Evolutionary conservation across 1,140 invertebrate species (phyloP), one percentile per base, ranked within the genome.

Genomic region (Sesamia nonagrioides): DNA sequence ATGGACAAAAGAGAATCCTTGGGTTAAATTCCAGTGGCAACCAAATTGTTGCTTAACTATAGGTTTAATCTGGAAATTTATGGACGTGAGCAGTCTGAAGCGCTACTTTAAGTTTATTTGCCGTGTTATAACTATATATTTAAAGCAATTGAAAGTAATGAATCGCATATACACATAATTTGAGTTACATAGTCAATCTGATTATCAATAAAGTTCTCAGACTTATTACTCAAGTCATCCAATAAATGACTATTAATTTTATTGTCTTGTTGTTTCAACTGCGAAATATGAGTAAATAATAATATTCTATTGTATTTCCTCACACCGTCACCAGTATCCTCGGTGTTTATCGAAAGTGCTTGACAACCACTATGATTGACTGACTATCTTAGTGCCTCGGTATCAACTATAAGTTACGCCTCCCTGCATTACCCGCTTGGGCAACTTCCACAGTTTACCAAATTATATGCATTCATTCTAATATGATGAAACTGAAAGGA

Each of bases 321-420:
- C 40, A 68, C 40, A 27, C 63, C 37, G 63, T 9, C 37, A 2
- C n/a, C 50, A 35, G 69, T 40, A 56, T 40, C 17, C 50, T 56
- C 45, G 27, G 8, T 56, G 69, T 72, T 72, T 72, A 72, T 54
- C 69, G 35, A 54, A 72, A 72, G 33, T 72, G 50, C 9, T 37
- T 54, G 69, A 56, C 69, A 72, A 68, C 15, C 17, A 63, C 35
- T 72, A 52, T 72, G 69, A 72, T 72, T 72, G 35, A 42, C n/a
- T 63, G 37, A 11, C 35, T 40, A 42, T 50, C 18, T 27, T 68
- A 54, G 15, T 56, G n/a, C n/a, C 52, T 56, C 6, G 17, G 15
- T 56, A 52, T 33, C 56, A 18, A 40, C 60, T 63, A 18, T 21
- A 4, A 40, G 33, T 40, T 18, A 40, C 50, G 69, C 69, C 63